phyloP scores from a whole-genome alignment of 2,113 vertebrate species.

The Bucco capensis region DNA sequence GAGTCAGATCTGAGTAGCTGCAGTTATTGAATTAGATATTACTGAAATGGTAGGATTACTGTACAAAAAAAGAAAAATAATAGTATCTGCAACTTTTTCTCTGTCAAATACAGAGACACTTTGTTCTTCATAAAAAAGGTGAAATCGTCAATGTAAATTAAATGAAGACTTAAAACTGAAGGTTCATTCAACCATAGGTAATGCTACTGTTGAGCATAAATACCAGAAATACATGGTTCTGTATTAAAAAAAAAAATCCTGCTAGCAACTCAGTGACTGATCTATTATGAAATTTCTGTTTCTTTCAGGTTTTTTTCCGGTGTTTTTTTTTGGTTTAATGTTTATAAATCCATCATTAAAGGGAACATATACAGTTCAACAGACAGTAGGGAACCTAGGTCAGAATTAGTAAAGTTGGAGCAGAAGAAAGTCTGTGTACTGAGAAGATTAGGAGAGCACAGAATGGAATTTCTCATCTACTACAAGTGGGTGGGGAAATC shows the following conservation, averaged over 20 bases:
- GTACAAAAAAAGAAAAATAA: neutral
- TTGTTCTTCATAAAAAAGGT: neutral
- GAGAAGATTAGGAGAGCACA: neutral
- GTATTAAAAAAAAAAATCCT: neutral
- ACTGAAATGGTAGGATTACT: neutral
- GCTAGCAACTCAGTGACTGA: neutral
- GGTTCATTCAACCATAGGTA: neutral
- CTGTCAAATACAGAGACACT: neutral
- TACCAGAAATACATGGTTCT: neutral
- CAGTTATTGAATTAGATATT: neutral
- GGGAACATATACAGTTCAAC: neutral
- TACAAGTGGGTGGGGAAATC: neutral
- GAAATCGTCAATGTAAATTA: neutral
- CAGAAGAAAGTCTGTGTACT: neutral
- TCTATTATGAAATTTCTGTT: neutral
- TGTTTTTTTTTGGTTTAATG: accelerated
- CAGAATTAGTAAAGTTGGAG: neutral
- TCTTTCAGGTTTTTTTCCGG: neutral
- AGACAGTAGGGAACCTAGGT: neutral
- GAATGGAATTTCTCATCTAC: neutral
- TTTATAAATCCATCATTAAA: neutral
- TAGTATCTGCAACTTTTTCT: neutral
- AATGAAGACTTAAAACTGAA: neutral
- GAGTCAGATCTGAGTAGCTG: constrained; percentile 18
- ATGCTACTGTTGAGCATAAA: neutral